Evolutionary conservation across 1,140 invertebrate species (phyloP), one percentile per base, ranked within the genome.

Genomic region (Lasioglossum baleicum): DNA sequence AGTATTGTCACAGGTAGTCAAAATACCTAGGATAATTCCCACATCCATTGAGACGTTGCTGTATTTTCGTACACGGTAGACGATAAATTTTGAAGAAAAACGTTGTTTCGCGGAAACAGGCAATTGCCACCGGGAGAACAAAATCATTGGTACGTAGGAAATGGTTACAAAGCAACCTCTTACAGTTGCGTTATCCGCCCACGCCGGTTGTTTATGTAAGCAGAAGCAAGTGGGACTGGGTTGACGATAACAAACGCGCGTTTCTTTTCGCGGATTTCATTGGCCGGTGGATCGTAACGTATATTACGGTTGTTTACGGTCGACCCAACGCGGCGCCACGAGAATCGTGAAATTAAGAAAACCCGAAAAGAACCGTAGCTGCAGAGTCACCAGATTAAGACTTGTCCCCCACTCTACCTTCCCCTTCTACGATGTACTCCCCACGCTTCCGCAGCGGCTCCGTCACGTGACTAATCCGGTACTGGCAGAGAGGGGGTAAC

Each of bases 291-390:
- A n/a, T 69, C 40, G 26, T 76, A 48, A 31, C 66, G 40, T 76
- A 51, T 22, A 76, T 70, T 48, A 69, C 26, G 4, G 10, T 15
- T 20, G 35, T 60, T 76, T 76, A 76, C 53, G 53, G 22, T 2
- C 26, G 7, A 4, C 6, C 15, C 42, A 10, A 22, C 58, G 70
- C 56, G 10, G 40, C 58, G 70, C 56, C 56, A 15, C 22, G 10
- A 13, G 40, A 44, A 40, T 67, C 48, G 31, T 40, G 65, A 48
- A 69, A 76, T 75, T 58, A 75, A 76, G 56, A 11, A 69, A 69
- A 40, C 31, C 2, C 40, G 53, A 75, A 48, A 26, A 26, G 31
- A n/a, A n/a, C 3, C 2, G 53, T 40, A 4, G 11, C 17, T 11
- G n/a, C 31, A 8, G 44, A 2, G 44, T 2, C 22, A n/a, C 17